phyloP scores from a whole-genome alignment of 2,888 invertebrate genomes.

The Amphipoea lucens region DNA sequence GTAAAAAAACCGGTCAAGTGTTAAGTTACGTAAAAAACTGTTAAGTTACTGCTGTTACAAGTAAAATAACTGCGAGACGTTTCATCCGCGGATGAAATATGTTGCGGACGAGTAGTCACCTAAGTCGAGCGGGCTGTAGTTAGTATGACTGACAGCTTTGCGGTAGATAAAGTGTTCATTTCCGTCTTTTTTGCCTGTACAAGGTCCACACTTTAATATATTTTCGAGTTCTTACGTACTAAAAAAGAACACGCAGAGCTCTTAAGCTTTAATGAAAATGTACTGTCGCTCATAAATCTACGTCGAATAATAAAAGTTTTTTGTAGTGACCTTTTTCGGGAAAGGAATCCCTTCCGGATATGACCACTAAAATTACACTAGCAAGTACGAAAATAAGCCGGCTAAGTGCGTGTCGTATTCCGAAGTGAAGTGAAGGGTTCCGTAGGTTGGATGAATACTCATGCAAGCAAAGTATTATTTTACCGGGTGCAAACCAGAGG shows the following conservation, averaged over 20 bases:
- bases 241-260: constrained; percentile 11
- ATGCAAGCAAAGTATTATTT: not conserved
- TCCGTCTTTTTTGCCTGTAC: too few relatives aligned
- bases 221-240: not conserved
- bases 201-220: not conserved
- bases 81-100: too few relatives aligned
- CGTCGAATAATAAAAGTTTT: constrained; percentile 29
- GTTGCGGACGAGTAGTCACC: too few relatives aligned
- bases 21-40: too few relatives aligned
- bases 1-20: too few relatives aligned
- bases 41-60: too few relatives aligned
- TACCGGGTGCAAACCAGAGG: not conserved
- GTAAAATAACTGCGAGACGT: too few relatives aligned
- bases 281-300: constrained; percentile 28
- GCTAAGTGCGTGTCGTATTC: not conserved
- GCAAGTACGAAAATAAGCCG: too few relatives aligned
- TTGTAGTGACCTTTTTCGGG: constrained; percentile 12
- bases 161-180: not conserved
- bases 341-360: not conserved
- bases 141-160: not conserved
- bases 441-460: not conserved
- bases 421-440: not conserved
- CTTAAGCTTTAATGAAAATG: constrained; percentile 28
- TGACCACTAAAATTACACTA: not conserved
- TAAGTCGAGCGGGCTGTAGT: too few relatives aligned